Conservation (phyloP, 2,113 vertebrate genomes). For the Bubo bubo region DNA sequence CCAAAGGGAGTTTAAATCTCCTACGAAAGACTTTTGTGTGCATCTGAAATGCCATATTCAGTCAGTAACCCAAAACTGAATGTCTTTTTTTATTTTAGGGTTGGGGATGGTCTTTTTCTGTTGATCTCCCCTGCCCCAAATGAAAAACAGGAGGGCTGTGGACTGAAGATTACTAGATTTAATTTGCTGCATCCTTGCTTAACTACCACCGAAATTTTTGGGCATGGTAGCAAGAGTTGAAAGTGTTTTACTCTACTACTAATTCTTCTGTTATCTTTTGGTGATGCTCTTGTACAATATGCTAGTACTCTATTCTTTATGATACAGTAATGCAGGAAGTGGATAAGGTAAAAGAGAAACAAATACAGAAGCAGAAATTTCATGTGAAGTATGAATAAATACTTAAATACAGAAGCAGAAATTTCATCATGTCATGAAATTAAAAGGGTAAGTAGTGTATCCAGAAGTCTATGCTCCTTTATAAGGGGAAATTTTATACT, state of each 20-base stretch:
- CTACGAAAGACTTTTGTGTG: not conserved
- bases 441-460: not conserved
- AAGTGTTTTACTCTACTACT: not conserved
- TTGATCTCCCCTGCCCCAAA: not conserved
- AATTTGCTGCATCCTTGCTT: not conserved
- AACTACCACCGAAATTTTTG: not conserved
- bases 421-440: not conserved
- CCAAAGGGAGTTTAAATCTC: not conserved
- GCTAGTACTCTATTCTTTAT: not conserved
- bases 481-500: not conserved
- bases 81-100: not conserved
- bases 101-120: not conserved
- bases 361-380: not conserved
- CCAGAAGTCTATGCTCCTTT: not conserved
- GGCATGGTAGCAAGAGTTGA: not conserved
- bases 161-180: not conserved
- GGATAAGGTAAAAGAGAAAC: not conserved
- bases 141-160: slow-evolving; percentile 3
- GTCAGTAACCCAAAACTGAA: not conserved
- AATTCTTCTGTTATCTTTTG: not conserved
- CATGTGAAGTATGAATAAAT: no score
- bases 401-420: not conserved
- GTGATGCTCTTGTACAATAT: not conserved
- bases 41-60: slow-evolving; percentile 28
- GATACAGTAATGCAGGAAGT: not conserved